Evolutionary conservation across 1,140 invertebrate species (phyloP), one percentile per base, ranked within the genome.

Genomic region (Mactra quadrangularis): DNA sequence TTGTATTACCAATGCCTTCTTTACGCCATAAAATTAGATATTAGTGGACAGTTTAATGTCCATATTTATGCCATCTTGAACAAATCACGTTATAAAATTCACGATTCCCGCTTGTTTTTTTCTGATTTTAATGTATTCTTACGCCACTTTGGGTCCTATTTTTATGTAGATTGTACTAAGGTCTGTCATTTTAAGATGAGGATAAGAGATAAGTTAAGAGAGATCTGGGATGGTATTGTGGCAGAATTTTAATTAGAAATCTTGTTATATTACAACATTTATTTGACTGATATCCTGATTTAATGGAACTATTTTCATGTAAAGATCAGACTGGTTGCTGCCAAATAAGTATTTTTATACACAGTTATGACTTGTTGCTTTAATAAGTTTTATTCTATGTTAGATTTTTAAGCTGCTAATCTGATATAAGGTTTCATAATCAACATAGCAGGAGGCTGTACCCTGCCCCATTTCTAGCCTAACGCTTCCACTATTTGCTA

Each of bases 1-100:
- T 68, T 68, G 64, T 41, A 68, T 68, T 68, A 50, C 64, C 22
- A 25, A 50, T 68, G 47, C 15, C 64, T 68, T 68, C 64, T 29
- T 29, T 50, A 68, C 9, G 15, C 1, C 29, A 29, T 68, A 68
- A 68, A 68, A 47, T 41, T 68, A 68, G 25, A 50, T 50, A 31
- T 50, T 50, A 22, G 47, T 68, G 45, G 64, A 68, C 64, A 68
- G 41, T 17, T 68, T 68, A 47, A 22, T 52, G 64, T 7, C 17
- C 41, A 41, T 6, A 27, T 31, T n/a, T 50, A 41, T 47, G 45
- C 17, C 45, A 50, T 6, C n/a, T 27, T 68, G 31, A 27, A 31
- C 22, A 50, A 68, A 68, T 68, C 41, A 64, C 60, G 60, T 64
- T 45, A 68, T 7, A 41, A 68, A 68, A 47, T 4, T n/a, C n/a